phyloP scores from a whole-genome alignment of 2,113 vertebrate species.

The Amphiprion percula region DNA sequence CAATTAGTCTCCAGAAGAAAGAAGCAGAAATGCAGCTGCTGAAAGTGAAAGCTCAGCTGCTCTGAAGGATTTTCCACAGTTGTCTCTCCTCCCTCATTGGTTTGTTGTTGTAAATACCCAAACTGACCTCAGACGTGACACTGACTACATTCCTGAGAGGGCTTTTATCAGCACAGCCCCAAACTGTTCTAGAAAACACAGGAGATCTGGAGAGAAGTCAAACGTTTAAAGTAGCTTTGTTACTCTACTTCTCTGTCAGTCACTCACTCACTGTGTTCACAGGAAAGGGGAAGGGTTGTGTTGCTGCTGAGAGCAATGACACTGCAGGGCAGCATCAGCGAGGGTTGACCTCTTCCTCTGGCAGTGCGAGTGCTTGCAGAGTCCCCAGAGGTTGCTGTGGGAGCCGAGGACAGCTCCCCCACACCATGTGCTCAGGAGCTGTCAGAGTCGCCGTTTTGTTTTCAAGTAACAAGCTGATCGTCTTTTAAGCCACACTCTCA shows the following conservation, averaged over 20 bases:
- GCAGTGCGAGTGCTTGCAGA: slow-evolving; percentile 29
- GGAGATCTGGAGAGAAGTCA: slow-evolving; percentile 6
- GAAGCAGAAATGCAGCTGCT: slow-evolving; percentile 33
- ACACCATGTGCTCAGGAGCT: slow-evolving; percentile 50
- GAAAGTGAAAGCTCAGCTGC: slow-evolving; percentile 10
- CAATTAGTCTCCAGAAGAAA: slow-evolving; percentile 40
- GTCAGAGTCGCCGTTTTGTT: slow-evolving; percentile 29
- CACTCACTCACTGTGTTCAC: slow-evolving; percentile 23
- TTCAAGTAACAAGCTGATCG: slow-evolving; percentile 24
- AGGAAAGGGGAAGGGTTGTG: slow-evolving; percentile 60
- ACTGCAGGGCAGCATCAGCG: slow-evolving; percentile 37
- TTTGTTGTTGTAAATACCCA: slow-evolving; percentile 42
- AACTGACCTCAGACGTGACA: slow-evolving; percentile 27
- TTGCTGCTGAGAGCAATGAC: slow-evolving; percentile 32
- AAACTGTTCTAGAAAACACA: slow-evolving; percentile 4
- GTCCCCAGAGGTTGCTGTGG: slow-evolving; percentile 60
- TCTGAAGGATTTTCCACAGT: slow-evolving; percentile 32
- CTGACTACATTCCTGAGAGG: slow-evolving; percentile 22
- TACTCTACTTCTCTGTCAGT: slow-evolving; percentile 31
- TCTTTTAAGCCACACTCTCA: slow-evolving; percentile 1
- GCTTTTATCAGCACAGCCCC: slow-evolving; percentile 17
- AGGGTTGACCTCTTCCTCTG: slow-evolving; percentile 63
- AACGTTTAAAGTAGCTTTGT: slow-evolving; percentile 6
- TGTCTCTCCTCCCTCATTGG: slow-evolving; percentile 25
- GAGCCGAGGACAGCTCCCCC: slow-evolving; percentile 51